A percentile compares a stretch with the other conserved stretches of the same genome.
Conservation (phyloP, 2,113 vertebrate species). For the Xiphorhynchus elegans region DNA sequence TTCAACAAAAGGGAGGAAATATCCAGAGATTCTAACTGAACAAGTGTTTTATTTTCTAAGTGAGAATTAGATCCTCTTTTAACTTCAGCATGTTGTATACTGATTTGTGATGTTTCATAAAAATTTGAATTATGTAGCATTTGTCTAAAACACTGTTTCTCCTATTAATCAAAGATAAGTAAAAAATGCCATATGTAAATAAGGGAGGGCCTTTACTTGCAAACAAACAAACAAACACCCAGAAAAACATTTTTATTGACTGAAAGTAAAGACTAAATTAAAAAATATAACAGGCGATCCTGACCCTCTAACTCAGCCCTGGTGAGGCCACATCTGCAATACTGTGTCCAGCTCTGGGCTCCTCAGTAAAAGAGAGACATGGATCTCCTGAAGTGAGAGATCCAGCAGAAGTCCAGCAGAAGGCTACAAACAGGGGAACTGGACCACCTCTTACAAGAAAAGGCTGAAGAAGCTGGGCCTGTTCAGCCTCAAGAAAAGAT, state of each 20-base stretch:
- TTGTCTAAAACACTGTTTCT: neutral
- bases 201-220: neutral
- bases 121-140: neutral
- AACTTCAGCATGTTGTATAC: neutral
- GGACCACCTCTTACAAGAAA: neutral
- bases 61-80: neutral
- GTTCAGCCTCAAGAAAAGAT: neutral
- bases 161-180: neutral
- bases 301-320: neutral
- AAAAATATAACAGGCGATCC: neutral
- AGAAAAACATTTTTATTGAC: neutral
- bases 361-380: neutral
- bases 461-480: neutral
- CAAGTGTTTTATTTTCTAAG: neutral
- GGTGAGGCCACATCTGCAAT: neutral
- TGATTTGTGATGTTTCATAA: neutral
- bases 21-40: neutral
- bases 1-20: neutral
- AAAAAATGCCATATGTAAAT: neutral
- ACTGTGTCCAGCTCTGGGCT: neutral
- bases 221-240: neutral
- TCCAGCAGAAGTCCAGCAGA: neutral
- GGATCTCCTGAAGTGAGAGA: neutral
- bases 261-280: neutral
- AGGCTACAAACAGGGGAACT: accelerated